These are phyloP conservation scores for Heliconius charithonia DNA, from an alignment of 2,888 invertebrate species.

Conservation along the genomic window DNA sequence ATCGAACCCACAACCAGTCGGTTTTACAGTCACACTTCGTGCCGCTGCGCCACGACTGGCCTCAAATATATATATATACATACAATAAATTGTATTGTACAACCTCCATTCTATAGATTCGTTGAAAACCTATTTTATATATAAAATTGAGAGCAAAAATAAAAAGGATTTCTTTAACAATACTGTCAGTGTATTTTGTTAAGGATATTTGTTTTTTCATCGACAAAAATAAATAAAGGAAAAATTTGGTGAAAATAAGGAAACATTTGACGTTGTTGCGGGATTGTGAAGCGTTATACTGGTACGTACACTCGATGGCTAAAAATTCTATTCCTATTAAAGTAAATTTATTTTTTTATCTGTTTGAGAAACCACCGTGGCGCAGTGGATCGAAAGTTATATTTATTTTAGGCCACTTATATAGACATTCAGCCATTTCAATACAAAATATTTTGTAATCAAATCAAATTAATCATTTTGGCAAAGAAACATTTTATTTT, in stretches of 20 bases:
- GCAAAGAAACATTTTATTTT: too few species aligned
- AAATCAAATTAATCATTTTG: too few species aligned
- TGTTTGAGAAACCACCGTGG: background rate
- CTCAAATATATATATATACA: too few species aligned
- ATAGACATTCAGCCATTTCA: too few species aligned
- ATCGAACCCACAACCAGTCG: too few species aligned
- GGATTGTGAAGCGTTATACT: background rate
- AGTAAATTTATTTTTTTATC: background rate
- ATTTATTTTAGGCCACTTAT: too few species aligned
- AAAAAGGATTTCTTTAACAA: conserved; percentile 15
- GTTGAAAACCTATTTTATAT: background rate
- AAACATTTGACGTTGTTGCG: background rate
- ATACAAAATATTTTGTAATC: too few species aligned
- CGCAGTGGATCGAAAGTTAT: too few species aligned
- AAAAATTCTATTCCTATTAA: background rate
- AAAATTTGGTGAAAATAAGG: background rate
- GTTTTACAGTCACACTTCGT: too few species aligned
- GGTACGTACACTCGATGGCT: background rate
- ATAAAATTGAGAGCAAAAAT: conserved; percentile 1
- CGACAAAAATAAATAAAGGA: conserved; percentile 1
- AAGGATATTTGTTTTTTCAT: conserved; percentile 12
- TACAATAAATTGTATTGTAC: background rate
- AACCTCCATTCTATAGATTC: background rate
- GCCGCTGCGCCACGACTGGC: too few species aligned
- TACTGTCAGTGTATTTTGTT: conserved; percentile 10